Conservation (phyloP, 2,113 vertebrate species). For the Aspiorhynchus laticeps region DNA sequence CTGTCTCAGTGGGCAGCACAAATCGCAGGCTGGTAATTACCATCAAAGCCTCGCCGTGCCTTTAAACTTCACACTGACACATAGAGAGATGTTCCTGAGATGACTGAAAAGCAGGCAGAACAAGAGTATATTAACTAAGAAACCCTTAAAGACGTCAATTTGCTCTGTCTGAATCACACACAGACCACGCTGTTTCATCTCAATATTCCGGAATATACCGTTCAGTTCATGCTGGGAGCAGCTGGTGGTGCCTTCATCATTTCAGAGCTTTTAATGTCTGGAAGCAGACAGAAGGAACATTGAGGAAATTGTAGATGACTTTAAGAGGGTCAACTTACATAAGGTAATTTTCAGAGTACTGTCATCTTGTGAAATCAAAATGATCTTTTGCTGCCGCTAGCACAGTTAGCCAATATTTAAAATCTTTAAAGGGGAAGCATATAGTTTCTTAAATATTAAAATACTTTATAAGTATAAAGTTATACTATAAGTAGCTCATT, state of each 20-base stretch:
- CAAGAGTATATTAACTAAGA: slow-evolving; percentile 28
- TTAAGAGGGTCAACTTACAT: neutral
- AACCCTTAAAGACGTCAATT: slow-evolving; percentile 31
- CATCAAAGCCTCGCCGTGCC: slow-evolving; percentile 30
- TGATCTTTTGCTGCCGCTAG: neutral
- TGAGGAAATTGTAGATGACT: neutral
- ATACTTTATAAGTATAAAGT: neutral
- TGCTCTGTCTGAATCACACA: slow-evolving; percentile 15
- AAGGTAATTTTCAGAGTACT: too few relatives aligned
- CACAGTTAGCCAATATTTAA: neutral
- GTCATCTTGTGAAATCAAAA: neutral
- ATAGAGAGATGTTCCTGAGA: slow-evolving; percentile 19
- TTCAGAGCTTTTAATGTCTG: slow-evolving; percentile 16
- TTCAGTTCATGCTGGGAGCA: slow-evolving; percentile 28
- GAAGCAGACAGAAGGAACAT: neutral
- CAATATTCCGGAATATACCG: neutral
- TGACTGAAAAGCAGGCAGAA: slow-evolving; percentile 27
- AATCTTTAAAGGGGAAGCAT: neutral
- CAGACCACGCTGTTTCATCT: slow-evolving; percentile 5
- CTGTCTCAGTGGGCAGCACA: slow-evolving; percentile 24
- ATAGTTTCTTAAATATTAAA: neutral
- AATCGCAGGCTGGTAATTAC: slow-evolving; percentile 35
- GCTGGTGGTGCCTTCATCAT: slow-evolving; percentile 22
- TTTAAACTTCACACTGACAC: slow-evolving; percentile 15
- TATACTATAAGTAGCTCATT: neutral